A percentile compares a stretch with the other conserved stretches of the same genome.
Conservation (phyloP, 2,797 vertebrate genomes). For the Pangasius mekongensis region DNA sequence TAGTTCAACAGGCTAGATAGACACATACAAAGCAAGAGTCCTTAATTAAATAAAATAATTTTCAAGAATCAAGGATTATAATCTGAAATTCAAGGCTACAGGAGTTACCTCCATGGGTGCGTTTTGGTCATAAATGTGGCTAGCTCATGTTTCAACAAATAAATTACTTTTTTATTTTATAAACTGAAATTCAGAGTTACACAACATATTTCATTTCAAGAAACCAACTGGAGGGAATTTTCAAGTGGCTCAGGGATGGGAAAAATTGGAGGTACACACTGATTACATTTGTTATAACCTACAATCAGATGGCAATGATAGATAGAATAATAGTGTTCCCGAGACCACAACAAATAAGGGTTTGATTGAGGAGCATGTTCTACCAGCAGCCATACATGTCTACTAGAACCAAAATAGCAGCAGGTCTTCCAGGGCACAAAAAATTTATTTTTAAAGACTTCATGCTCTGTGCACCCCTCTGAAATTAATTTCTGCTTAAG, state of each 20-base stretch:
- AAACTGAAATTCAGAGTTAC: background rate
- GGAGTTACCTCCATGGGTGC: background rate
- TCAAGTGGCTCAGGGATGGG: background rate
- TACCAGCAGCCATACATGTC: constrained; percentile 2
- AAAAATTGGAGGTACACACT: background rate
- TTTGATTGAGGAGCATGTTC: background rate
- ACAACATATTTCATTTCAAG: background rate
- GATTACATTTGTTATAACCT: background rate
- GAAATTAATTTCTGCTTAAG: background rate
- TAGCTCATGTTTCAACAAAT: background rate
- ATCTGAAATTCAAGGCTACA: background rate
- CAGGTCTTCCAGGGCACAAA: constrained; percentile 13
- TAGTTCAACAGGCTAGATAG: background rate
- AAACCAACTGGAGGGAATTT: background rate
- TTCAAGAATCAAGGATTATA: background rate
- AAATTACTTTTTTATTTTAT: background rate
- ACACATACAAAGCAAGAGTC: background rate
- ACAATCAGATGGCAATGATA: background rate
- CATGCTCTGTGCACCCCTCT: background rate
- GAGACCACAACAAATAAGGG: background rate
- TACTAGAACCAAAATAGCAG: constrained; percentile 34
- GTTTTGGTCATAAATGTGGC: background rate
- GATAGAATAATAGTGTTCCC: background rate
- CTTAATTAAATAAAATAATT: background rate
- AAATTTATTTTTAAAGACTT: constrained; percentile 2